A percentile compares a stretch with the other conserved stretches of the same genome.
Evolutionary conservation across 2,888 invertebrate species (phyloP).

Genomic region (Candidula unifasciata): DNA sequence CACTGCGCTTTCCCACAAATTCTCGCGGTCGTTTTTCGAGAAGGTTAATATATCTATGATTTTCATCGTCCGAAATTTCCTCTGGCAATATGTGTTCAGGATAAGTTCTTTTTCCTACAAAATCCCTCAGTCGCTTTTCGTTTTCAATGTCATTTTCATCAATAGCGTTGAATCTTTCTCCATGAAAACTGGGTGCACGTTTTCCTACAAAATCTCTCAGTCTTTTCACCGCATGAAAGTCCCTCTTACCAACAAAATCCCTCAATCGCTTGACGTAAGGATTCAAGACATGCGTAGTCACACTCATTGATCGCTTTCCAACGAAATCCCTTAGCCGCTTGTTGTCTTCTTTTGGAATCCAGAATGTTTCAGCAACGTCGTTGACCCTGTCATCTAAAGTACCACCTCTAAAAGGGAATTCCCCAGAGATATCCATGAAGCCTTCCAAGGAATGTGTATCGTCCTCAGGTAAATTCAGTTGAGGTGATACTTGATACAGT

Average conservation of each 20-base stretch:
- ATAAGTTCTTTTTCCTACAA: slow-evolving; percentile 29
- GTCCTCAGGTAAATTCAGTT: not conserved
- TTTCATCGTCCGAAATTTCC: too few species aligned
- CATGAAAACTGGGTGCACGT: slow-evolving; percentile 15
- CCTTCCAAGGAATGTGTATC: not conserved
- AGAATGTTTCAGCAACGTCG: not conserved
- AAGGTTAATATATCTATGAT: too few species aligned
- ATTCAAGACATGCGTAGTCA: not conserved
- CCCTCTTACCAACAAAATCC: slow-evolving; percentile 49
- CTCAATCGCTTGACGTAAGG: slow-evolving; percentile 39
- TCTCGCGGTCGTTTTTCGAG: slow-evolving; percentile 20
- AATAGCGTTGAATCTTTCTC: not conserved
- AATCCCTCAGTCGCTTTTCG: slow-evolving; percentile 20
- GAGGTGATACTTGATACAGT: not conserved
- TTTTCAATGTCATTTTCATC: not conserved
- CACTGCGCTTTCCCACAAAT: slow-evolving; percentile 13
- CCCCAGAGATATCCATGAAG: not conserved
- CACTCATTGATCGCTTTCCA: slow-evolving; percentile 44
- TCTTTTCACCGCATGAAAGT: slow-evolving; percentile 28
- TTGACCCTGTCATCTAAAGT: not conserved
- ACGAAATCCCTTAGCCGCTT: slow-evolving; percentile 54
- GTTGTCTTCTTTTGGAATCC: not conserved
- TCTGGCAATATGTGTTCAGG: not conserved
- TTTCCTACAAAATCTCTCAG: slow-evolving; percentile 54
- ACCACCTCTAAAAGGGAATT: not conserved